Evolutionary conservation across 2,888 invertebrate genomes (phyloP).

Genomic region (Erebia epiphron): DNA sequence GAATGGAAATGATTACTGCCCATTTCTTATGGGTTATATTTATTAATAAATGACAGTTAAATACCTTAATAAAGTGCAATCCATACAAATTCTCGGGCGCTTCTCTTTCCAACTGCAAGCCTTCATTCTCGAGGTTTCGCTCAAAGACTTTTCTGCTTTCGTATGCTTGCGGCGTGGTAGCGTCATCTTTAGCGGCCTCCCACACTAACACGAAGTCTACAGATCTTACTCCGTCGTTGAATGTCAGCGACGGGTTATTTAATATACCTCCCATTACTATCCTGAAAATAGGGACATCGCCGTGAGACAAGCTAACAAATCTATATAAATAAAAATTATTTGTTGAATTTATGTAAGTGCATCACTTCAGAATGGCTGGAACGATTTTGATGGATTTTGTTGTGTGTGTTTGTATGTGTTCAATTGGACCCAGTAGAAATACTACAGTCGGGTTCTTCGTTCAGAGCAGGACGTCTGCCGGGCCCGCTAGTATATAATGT

Average conservation of each 20-base stretch:
- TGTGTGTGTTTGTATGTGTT: too few species aligned
- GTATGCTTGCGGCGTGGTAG: slow-evolving; percentile 66
- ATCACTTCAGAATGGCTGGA: too few species aligned
- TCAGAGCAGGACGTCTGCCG: too few species aligned
- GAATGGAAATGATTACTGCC: too few species aligned
- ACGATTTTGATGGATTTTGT: too few species aligned
- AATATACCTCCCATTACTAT: slow-evolving; percentile 69
- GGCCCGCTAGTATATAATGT: too few species aligned
- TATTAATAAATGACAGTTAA: not conserved
- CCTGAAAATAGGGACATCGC: slow-evolving; percentile 47
- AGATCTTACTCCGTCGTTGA: slow-evolving; percentile 87
- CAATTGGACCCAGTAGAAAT: too few species aligned
- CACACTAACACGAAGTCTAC: slow-evolving; percentile 92
- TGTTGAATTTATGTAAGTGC: too few species aligned
- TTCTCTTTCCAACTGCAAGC: slow-evolving; percentile 88
- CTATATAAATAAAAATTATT: not conserved
- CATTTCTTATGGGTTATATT: too few species aligned
- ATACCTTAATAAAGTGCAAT: slow-evolving; percentile 90
- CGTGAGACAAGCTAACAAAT: not conserved
- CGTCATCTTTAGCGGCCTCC: slow-evolving; percentile 83
- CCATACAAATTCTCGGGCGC: slow-evolving; percentile 84
- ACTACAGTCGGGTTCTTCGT: too few species aligned
- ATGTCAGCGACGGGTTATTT: slow-evolving; percentile 84
- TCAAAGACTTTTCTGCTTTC: slow-evolving; percentile 86
- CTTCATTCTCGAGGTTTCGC: slow-evolving; percentile 87